Evolutionary conservation across 2,797 vertebrate genomes (phyloP).

Genomic region (Babyrousa celebensis): DNA sequence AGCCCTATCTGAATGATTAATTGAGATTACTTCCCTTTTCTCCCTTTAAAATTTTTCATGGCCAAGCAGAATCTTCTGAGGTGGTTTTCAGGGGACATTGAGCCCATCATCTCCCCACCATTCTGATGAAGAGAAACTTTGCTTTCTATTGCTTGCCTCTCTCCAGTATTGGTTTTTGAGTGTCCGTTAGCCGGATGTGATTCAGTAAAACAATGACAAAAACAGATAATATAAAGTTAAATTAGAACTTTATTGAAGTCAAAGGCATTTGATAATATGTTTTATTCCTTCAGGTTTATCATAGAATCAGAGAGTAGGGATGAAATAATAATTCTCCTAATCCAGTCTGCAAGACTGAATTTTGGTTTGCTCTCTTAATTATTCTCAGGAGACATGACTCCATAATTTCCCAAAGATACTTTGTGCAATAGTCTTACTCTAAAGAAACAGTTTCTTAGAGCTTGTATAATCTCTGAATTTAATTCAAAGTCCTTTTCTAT

Average conservation of each 20-base stretch:
- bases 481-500: neutral
- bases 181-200: too few relatives aligned
- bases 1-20: too few relatives aligned
- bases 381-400: neutral
- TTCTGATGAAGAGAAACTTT: too few relatives aligned
- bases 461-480: neutral
- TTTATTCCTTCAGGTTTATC: neutral
- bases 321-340: neutral
- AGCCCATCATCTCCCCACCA: too few relatives aligned
- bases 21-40: too few relatives aligned
- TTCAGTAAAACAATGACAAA: neutral
- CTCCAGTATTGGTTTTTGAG: too few relatives aligned
- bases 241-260: neutral
- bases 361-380: slow-evolving; percentile 24
- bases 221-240: slow-evolving; percentile 14
- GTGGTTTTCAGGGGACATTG: too few relatives aligned
- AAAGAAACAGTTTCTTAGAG: neutral
- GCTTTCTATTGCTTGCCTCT: too few relatives aligned
- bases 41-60: too few relatives aligned
- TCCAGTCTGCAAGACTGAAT: neutral
- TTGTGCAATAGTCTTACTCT: neutral
- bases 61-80: too few relatives aligned
- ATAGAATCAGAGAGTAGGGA: neutral
- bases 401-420: neutral
- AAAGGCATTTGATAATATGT: neutral